phyloP scores from a whole-genome alignment of 2,113 vertebrate genomes.

The Psammodynastes pulverulentus region DNA sequence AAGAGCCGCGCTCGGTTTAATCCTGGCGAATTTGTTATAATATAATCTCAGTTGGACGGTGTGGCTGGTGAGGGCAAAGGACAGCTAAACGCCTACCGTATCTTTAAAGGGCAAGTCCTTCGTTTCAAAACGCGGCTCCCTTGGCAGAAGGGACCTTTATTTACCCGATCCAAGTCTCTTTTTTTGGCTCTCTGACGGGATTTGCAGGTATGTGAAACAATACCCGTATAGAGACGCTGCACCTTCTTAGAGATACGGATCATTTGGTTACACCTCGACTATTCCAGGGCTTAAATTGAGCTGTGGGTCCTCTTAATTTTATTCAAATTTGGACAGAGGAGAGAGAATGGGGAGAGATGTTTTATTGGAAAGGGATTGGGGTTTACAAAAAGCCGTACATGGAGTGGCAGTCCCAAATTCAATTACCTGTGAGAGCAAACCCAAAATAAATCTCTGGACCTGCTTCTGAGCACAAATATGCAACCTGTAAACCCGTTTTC shows the following conservation, averaged over 20 bases:
- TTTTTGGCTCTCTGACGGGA: background rate
- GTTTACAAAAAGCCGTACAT: background rate
- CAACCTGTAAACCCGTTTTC: background rate
- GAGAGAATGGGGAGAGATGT: background rate
- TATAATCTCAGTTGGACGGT: background rate
- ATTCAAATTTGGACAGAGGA: background rate
- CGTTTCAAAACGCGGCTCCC: background rate
- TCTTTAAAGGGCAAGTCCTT: background rate
- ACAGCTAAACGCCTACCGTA: background rate
- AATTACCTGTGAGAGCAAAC: background rate
- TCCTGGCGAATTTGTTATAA: background rate
- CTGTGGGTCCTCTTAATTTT: background rate
- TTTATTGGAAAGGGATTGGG: background rate
- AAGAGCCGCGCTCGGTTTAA: background rate
- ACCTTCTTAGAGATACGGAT: background rate
- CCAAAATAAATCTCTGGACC: background rate
- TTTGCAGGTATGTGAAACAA: background rate
- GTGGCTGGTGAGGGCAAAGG: slow-evolving; percentile 19
- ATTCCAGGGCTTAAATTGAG: background rate
- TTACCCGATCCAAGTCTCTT: background rate
- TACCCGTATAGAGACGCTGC: background rate
- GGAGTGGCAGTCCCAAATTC: background rate
- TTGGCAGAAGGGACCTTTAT: background rate
- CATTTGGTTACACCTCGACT: background rate
- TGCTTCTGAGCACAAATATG: background rate